A percentile compares a stretch with the other conserved stretches of the same genome.
These are phyloP conservation scores for Drosophila insularis DNA, from an alignment of 1,140 invertebrate genomes.

Conservation along the genomic window DNA sequence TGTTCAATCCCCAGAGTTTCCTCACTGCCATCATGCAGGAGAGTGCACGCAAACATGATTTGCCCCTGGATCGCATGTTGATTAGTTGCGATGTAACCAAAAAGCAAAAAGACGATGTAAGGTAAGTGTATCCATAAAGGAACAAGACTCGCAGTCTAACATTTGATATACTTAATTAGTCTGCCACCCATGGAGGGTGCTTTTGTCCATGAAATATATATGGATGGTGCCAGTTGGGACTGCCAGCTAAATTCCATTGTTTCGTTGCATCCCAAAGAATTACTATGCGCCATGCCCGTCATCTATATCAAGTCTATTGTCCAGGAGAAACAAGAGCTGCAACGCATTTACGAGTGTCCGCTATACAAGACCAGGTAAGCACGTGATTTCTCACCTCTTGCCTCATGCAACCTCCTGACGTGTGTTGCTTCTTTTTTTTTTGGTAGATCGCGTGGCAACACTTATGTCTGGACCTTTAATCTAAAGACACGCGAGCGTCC, in stretches of 20 bases:
- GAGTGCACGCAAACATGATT: constrained; percentile 97
- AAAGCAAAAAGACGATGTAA: constrained; percentile 92
- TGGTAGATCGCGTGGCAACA: constrained; percentile 89
- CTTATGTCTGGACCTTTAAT: constrained; percentile 98
- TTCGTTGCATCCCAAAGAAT: constrained; percentile 94
- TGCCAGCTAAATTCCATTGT: constrained; percentile 89
- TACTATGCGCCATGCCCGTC: constrained; percentile 95
- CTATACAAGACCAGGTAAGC: constrained; percentile 93
- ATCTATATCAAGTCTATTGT: constrained; percentile 94
- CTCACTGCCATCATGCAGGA: constrained; percentile 99
- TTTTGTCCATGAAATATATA: constrained; percentile 94
- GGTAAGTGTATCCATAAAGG: constrained; percentile 82
- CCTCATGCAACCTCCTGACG: neutral
- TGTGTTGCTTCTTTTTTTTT: neutral
- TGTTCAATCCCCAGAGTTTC: constrained; percentile 98
- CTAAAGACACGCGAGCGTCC: constrained; percentile 94
- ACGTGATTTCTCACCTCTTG: neutral
- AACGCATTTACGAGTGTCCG: constrained; percentile 94
- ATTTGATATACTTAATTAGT: constrained; percentile 77
- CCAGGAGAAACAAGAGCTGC: constrained; percentile 95
- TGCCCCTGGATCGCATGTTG: constrained; percentile 98
- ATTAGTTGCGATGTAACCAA: constrained; percentile 98
- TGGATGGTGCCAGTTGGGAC: constrained; percentile 98
- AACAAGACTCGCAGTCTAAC: too few relatives aligned
- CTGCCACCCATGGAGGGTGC: constrained; percentile 94